Percentiles rank a stretch among this genome's conserved stretches.
phyloP scores from a whole-genome alignment of 2,113 vertebrate genomes.

The Oncorhynchus masou region DNA sequence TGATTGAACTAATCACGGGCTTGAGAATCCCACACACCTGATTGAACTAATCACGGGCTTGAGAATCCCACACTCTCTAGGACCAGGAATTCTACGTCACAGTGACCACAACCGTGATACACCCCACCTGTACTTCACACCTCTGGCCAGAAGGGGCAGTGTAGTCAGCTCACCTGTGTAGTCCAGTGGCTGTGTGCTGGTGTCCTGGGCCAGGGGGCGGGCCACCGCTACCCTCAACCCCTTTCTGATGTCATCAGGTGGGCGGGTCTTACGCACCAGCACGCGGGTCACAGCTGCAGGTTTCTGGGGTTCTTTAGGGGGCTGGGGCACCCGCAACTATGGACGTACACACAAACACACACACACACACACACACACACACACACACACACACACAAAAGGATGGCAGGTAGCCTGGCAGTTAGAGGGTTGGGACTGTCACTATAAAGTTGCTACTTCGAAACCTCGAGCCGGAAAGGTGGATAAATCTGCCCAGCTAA shows the following conservation, averaged over 20 bases:
- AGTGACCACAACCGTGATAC: too few relatives aligned
- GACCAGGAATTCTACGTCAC: too few relatives aligned
- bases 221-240: constrained; percentile 55
- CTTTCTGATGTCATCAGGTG: constrained; percentile 48
- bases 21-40: too few relatives aligned
- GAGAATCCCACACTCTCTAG: too few relatives aligned
- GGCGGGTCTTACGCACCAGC: constrained; percentile 60
- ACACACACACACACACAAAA: not conserved
- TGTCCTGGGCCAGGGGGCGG: constrained; percentile 42
- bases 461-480: too few relatives aligned
- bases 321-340: constrained; percentile 68
- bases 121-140: too few relatives aligned
- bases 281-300: constrained; percentile 47
- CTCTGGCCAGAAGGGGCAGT: not conserved
- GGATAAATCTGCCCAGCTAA: too few relatives aligned
- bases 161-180: constrained; percentile 69
- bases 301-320: constrained; percentile 49
- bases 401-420: too few relatives aligned
- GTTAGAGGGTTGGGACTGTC: too few relatives aligned
- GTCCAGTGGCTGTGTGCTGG: constrained; percentile 46
- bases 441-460: too few relatives aligned
- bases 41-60: too few relatives aligned
- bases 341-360: constrained; percentile 7
- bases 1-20: too few relatives aligned
- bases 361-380: constrained; percentile 9